phyloP scores from a whole-genome alignment of 1,140 invertebrate genomes.

The Glomeris maerens region DNA sequence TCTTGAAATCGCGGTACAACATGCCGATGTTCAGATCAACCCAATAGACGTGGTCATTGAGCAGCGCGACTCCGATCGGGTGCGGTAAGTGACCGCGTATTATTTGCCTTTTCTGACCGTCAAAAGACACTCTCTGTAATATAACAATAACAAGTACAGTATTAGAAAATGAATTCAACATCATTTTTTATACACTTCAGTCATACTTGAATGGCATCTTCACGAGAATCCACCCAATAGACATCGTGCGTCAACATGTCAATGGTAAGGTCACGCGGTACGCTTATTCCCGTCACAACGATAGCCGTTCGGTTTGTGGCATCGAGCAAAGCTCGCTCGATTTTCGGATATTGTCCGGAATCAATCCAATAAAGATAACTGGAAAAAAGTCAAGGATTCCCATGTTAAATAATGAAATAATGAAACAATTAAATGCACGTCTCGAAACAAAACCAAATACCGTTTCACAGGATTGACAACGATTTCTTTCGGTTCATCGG shows the following conservation, averaged over 20 bases:
- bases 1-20: slow-evolving; percentile 45
- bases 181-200: neutral
- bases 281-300: slow-evolving; percentile 76
- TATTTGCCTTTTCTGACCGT: slow-evolving; percentile 39
- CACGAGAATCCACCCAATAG: slow-evolving; percentile 91
- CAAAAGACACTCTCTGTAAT: slow-evolving; percentile 31
- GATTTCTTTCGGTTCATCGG: slow-evolving; percentile 80
- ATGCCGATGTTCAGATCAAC: slow-evolving; percentile 83
- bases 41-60: slow-evolving; percentile 72
- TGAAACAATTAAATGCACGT: neutral
- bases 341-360: slow-evolving; percentile 90
- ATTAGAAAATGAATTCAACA: neutral
- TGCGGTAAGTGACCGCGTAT: slow-evolving; percentile 81
- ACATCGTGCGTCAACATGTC: slow-evolving; percentile 89
- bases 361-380: slow-evolving; percentile 90
- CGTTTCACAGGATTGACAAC: slow-evolving; percentile 93
- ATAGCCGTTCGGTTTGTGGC: slow-evolving; percentile 74
- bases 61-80: slow-evolving; percentile 83
- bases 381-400: slow-evolving; percentile 7
- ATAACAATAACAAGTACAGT: slow-evolving; percentile 12
- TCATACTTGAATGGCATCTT: slow-evolving; percentile 68
- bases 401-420: neutral
- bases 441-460: slow-evolving; percentile 20
- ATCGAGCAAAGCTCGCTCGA: slow-evolving; percentile 78
- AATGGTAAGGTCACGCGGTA: slow-evolving; percentile 82